These are phyloP conservation scores for Centrocercus urophasianus DNA, from an alignment of 2,113 vertebrate species.

Conservation along the genomic window DNA sequence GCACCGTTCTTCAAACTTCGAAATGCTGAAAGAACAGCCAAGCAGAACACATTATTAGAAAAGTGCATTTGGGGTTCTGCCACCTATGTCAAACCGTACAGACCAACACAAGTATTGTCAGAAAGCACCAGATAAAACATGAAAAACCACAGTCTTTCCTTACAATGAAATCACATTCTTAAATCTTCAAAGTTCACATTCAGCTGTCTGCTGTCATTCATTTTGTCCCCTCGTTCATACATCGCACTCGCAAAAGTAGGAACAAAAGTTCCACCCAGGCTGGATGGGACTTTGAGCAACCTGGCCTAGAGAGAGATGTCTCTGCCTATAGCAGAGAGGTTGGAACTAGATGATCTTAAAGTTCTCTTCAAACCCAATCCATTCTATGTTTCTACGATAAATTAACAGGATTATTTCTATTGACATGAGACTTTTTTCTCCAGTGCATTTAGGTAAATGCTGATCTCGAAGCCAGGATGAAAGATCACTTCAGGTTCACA, in stretches of 20 bases:
- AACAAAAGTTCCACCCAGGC: not conserved
- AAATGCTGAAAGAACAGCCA: constrained; percentile 87
- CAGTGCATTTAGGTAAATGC: not conserved
- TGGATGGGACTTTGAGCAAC: too few relatives aligned
- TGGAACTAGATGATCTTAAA: too few relatives aligned
- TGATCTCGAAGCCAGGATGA: not conserved
- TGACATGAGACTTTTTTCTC: not conserved
- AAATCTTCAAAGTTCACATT: not conserved
- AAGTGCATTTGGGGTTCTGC: not conserved
- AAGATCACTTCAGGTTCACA: not conserved
- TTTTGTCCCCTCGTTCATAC: not conserved
- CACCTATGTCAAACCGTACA: not conserved
- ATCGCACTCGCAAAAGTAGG: not conserved
- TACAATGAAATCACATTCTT: not conserved
- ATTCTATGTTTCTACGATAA: not conserved
- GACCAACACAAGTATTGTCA: not conserved
- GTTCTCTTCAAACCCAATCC: too few relatives aligned
- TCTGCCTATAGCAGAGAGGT: too few relatives aligned
- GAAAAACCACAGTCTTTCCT: not conserved
- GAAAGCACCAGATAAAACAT: not conserved
- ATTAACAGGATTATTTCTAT: not conserved
- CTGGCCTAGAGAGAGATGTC: too few relatives aligned
- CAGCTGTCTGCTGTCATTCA: not conserved
- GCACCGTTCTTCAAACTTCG: constrained; percentile 97
- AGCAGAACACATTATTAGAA: not conserved